Conservation (phyloP, 1,140 invertebrate species). For the Bombus vancouverensis region DNA sequence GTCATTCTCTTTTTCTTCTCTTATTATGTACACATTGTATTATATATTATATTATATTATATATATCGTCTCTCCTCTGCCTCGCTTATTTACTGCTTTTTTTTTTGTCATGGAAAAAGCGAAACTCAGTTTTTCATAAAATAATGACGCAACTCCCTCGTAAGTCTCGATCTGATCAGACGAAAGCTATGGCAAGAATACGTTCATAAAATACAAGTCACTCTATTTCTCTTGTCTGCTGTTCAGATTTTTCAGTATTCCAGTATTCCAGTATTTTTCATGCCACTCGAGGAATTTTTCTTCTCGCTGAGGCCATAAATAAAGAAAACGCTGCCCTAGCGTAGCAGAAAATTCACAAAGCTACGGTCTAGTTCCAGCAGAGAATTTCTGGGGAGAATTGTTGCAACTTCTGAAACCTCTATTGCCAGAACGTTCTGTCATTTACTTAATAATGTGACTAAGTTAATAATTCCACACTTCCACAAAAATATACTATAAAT, state of each 20-base stretch:
- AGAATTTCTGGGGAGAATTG: background rate
- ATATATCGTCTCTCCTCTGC: background rate
- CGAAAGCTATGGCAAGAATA: background rate
- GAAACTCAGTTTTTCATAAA: background rate
- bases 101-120: background rate
- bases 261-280: background rate
- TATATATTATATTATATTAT: no score
- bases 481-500: no score
- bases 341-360: background rate
- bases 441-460: no score
- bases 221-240: background rate
- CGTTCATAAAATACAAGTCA: background rate
- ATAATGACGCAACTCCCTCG: background rate
- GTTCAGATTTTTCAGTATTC: no score
- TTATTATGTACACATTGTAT: no score
- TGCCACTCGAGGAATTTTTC: background rate
- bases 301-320: background rate
- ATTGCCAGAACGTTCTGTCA: no score
- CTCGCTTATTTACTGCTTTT: background rate
- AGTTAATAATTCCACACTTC: background rate
- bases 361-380: background rate
- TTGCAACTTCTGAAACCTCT: background rate
- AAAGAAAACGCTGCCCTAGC: background rate
- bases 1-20: background rate
- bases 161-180: background rate